Percentiles rank a stretch among this genome's conserved stretches.
Evolutionary conservation across 2,797 vertebrate species (phyloP).

Genomic region (Xenops minutus): DNA sequence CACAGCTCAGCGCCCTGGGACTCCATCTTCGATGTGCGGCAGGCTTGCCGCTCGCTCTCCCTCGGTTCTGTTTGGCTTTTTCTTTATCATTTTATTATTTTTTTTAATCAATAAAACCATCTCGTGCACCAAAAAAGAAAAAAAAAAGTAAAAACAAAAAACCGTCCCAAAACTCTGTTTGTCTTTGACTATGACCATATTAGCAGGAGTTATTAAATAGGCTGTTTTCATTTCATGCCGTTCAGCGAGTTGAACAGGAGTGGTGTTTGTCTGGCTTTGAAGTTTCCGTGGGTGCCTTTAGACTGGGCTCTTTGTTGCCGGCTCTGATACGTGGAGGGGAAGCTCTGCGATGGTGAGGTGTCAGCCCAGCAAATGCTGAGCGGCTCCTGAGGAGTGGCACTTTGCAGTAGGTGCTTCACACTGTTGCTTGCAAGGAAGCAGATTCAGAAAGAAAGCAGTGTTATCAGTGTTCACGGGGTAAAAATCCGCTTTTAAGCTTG

Average conservation of each 20-base stretch:
- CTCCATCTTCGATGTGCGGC: conserved; percentile 72
- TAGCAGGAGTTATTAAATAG: neutral
- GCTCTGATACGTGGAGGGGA: neutral
- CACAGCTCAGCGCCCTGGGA: conserved; percentile 39
- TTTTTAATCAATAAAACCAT: neutral
- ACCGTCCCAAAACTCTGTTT: fast-evolving
- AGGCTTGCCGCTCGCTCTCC: neutral
- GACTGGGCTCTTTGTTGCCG: neutral
- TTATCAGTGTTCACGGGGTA: fast-evolving
- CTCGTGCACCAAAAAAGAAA: neutral
- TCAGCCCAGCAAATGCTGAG: neutral
- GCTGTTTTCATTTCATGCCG: neutral
- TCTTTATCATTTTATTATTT: no score
- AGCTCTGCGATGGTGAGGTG: neutral
- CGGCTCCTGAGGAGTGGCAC: neutral
- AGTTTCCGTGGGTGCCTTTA: neutral
- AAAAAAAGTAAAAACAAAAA: neutral
- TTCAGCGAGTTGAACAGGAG: neutral
- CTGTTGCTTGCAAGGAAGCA: neutral
- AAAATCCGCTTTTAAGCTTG: neutral
- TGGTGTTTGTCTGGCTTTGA: neutral
- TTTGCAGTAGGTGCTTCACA: neutral
- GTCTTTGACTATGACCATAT: neutral
- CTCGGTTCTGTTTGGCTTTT: neutral
- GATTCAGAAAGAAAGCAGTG: neutral